Evolutionary conservation across 2,797 vertebrate species (phyloP), one percentile per base, ranked within the genome.

Genomic region (Tolypeutes matacus): DNA sequence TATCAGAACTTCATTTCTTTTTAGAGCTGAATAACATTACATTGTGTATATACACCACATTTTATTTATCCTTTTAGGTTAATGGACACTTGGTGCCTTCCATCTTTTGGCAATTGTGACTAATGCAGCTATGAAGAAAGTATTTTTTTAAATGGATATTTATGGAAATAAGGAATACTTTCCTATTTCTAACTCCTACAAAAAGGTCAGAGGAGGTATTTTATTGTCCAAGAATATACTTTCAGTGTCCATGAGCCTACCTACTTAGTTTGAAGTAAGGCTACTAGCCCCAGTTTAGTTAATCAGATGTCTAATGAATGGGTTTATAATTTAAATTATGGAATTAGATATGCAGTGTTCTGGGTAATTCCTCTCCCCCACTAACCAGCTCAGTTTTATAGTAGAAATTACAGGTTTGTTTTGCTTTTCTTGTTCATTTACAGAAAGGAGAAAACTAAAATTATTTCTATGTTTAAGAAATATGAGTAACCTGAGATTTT

Each of bases 381-480:
- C 84, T 80, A 72, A 64, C 21, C 36, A 64, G 15, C 5, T 17
- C 2, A 93, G 9, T 80, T 84, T 94, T 87, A 4, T 73, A 62
- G 69, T n/a, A 17, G 36, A 89, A 88, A 83, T 73, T 89, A 39
- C 25, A 78, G 64, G 46, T 69, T 65, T 3, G 31, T 72, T 78
- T 89, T 60, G 42, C 14, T 81, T 94, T 90, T 87, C 36, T 64
- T 75, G 31, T 36, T 90, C 6, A n/a, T 85, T 72, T 95, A 39
- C 51, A 84, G 65, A 93, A 65, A 60, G 94, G 77, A 89, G 23
- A 86, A 46, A n/a, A 21, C n/a, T 69, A 60, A 65, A 72, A 49
- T 51, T 77, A 56, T 82, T 73, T 91, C 6, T 95, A 60, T 49
- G 34, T 81, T 91, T 77, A 69, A 88, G 75, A 67, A 60, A 56